Percentiles rank a stretch among this genome's conserved stretches.
Conservation (phyloP, 2,113 vertebrate genomes). For the Talpa occidentalis region DNA sequence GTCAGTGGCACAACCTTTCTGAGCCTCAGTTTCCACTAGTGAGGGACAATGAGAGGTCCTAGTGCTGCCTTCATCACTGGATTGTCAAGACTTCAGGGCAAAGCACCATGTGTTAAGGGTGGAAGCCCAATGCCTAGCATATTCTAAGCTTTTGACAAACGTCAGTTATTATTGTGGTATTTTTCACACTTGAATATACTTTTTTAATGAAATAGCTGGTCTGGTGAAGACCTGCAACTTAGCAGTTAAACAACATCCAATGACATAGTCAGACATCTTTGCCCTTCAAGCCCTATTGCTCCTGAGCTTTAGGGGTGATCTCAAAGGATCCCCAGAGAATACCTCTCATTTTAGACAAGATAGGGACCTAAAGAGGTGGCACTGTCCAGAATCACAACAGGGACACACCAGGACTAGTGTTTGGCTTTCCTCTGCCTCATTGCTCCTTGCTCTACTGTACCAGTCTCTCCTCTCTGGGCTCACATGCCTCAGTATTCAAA, state of each 20-base stretch:
- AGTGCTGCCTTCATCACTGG: background rate
- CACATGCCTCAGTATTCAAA: background rate
- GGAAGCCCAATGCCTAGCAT: background rate
- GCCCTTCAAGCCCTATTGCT: background rate
- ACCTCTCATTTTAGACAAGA: background rate
- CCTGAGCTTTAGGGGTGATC: background rate
- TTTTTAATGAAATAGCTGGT: background rate
- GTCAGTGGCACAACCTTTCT: background rate
- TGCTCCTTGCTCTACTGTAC: background rate
- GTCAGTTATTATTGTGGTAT: background rate
- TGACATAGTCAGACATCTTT: background rate
- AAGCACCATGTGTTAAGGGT: background rate
- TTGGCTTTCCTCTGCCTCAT: background rate
- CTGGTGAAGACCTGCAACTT: background rate
- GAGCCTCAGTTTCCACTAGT: background rate
- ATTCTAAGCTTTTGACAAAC: background rate
- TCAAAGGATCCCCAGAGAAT: background rate
- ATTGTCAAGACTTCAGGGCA: background rate
- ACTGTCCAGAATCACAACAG: rapidly evolving
- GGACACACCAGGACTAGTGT: background rate
- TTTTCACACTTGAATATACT: background rate
- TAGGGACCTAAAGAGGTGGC: background rate
- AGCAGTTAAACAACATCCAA: background rate
- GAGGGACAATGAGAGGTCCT: background rate
- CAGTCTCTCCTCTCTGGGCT: background rate